Conservation (phyloP, 2,113 vertebrate species). For the Mesoclemmys tuberculata region DNA sequence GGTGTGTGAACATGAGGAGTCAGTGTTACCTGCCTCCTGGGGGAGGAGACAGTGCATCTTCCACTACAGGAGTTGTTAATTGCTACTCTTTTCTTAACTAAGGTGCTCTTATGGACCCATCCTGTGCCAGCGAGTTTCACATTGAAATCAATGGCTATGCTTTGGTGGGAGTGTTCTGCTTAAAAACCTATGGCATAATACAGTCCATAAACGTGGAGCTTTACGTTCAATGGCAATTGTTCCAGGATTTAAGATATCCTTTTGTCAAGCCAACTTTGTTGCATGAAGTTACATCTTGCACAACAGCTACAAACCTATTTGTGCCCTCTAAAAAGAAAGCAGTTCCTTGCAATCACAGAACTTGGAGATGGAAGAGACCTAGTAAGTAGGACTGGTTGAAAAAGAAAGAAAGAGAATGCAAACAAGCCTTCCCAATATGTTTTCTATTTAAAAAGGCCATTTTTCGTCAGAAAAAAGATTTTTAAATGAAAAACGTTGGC, state of each 20-base stretch:
- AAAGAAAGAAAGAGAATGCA: not conserved
- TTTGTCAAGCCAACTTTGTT: not conserved
- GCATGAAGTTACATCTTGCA: not conserved
- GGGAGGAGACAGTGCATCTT: not conserved
- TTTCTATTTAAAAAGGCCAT: not conserved
- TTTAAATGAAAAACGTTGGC: too few relatives aligned
- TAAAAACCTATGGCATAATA: not conserved
- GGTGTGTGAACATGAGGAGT: not conserved
- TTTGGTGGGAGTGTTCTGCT: not conserved
- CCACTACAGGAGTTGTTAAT: not conserved
- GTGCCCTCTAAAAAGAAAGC: not conserved
- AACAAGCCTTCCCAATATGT: not conserved
- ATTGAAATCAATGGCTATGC: not conserved
- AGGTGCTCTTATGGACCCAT: not conserved
- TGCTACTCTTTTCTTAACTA: not conserved
- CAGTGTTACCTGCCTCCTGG: not conserved
- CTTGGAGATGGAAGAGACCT: not conserved
- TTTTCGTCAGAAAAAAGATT: not conserved
- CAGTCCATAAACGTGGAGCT: not conserved
- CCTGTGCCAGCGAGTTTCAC: not conserved
- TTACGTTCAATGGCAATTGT: not conserved
- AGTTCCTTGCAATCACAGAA: not conserved
- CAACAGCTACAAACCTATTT: not conserved
- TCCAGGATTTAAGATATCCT: not conserved
- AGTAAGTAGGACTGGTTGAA: not conserved